Evolutionary conservation across 2,888 invertebrate species (phyloP).

Genomic region (Erebia palarica): DNA sequence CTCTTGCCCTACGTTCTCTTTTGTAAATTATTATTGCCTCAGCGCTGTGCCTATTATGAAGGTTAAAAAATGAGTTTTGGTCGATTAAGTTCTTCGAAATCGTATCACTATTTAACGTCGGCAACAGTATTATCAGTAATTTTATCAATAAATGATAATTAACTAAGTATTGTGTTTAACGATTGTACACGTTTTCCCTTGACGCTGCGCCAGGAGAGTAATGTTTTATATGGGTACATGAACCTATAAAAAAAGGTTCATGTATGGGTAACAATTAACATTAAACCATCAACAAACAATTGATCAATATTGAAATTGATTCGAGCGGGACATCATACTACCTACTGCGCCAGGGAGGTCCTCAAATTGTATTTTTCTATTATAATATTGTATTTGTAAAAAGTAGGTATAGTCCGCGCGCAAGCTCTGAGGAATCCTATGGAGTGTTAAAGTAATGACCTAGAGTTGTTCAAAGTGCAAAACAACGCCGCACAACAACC

Average conservation of each 20-base stretch:
- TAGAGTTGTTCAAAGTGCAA: too few species aligned
- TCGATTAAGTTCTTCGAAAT: background rate
- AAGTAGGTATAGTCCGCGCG: too few species aligned
- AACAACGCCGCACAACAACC: too few species aligned
- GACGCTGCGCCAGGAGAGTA: background rate
- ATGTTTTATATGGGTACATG: too few species aligned
- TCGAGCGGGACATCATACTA: background rate
- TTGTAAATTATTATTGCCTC: constrained; percentile 7
- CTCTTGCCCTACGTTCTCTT: constrained; percentile 5
- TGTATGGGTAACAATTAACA: too few species aligned
- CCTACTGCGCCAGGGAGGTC: too few species aligned
- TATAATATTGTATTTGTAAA: too few species aligned
- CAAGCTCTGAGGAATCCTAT: too few species aligned
- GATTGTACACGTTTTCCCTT: constrained; percentile 19
- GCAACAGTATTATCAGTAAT: constrained; percentile 22
- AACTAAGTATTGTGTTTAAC: constrained; percentile 24
- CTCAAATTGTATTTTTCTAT: too few species aligned
- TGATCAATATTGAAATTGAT: background rate
- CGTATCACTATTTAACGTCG: constrained; percentile 7
- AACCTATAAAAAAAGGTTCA: too few species aligned
- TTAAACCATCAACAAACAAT: too few species aligned
- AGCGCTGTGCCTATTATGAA: constrained; percentile 4
- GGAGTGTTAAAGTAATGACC: too few species aligned
- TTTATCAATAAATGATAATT: constrained; percentile 28
- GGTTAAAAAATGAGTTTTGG: constrained; percentile 18